Base-by-base conservation (phyloP, 2,888 invertebrate species). In the Rutpela maculata region DNA sequence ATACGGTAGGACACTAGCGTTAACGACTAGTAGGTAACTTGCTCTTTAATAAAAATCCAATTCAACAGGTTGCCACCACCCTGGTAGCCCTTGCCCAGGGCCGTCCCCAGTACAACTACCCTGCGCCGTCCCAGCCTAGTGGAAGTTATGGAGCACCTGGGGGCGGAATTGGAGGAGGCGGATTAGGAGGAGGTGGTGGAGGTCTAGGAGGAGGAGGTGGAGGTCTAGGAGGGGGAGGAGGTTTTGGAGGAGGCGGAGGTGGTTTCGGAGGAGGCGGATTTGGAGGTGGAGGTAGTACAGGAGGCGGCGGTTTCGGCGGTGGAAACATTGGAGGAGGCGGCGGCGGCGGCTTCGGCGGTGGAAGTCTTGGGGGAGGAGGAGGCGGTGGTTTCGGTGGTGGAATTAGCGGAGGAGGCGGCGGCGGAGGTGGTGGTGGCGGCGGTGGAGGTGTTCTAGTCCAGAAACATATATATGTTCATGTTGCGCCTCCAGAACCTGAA, bases 381-480 rank as follows among this genome's bases (percentile, higher is more conserved):
- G 91, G 91, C 83, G 91, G 91, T 12, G 84, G 83, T 18, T n/a
- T n/a, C n/a, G n/a, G n/a, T n/a, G n/a, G n/a, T n/a, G n/a, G n/a
- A n/a, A n/a, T n/a, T n/a, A n/a, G n/a, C n/a, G n/a, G n/a, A n/a
- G n/a, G n/a, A n/a, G n/a, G n/a, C n/a, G n/a, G n/a, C n/a, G n/a
- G n/a, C n/a, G n/a, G n/a, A n/a, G n/a, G n/a, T n/a, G 84, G 82
- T 43, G 84, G 83, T 18, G 84, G 86, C 78, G 88, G 89, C 62
- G 88, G 84, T 74, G 89, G 90, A 74, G 91, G 92, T 83, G 92
- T 94, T 81, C 89, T 95, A 43, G 94, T 96, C 80, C 95, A 95
- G 88, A 96, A 95, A 88, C 96, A 95, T 91, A 95, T 95, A 88
- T 96, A 96, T 91, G 96, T 96, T 9, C 96, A 96, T 89, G 96